Base-by-base conservation (phyloP, 2,113 vertebrate species). In the Anthoscopus minutus region DNA sequence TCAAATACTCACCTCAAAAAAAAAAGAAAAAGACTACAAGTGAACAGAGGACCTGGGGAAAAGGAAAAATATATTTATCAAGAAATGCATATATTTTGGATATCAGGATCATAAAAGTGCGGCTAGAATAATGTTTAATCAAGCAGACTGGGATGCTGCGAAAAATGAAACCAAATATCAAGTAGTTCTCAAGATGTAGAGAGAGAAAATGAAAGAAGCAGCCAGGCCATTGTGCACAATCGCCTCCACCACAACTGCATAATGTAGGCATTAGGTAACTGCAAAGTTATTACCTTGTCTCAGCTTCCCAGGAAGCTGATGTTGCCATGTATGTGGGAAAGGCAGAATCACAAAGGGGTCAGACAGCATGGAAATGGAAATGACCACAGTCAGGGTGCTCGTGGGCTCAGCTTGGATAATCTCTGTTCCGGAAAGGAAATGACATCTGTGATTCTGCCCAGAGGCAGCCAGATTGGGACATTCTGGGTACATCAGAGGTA, bases 241-340 rank as follows among this genome's bases (percentile, higher is more conserved):
- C 50, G 54, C 23, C 38, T 84, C 25, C 21, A 47, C 11, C 23
- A 44, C 2, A 12, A 82, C 57, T 76, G 14, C 25, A 11, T 33
- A 77, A 83, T 3, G 17, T 6, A 51, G 8, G 33, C 44, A 74
- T 70, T 78, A 51, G 48, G 15, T 67, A 64, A 82, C 44, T 38
- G 20, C 54, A 65, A 73, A 80, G n/a, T 69, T 67, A 86, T 38
- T 37, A 86, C 35, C 38, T 70, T 71, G 50, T 30, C 35, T 83
- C 47, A 88, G 72, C 51, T 88, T 83, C 57, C 44, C 65, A 94
- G 87, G 64, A 89, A 89, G 53, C 53, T 64, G 53, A 20, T 89
- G 70, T 79, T 72, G 53, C 85, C 78, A 91, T 3, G 1, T n/a
- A 15, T 5, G 17, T 67, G 71, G 48, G 87, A 94, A 93, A 80